Base-by-base conservation (phyloP, 2,113 vertebrate species). In the Poeciliopsis retropinna region DNA sequence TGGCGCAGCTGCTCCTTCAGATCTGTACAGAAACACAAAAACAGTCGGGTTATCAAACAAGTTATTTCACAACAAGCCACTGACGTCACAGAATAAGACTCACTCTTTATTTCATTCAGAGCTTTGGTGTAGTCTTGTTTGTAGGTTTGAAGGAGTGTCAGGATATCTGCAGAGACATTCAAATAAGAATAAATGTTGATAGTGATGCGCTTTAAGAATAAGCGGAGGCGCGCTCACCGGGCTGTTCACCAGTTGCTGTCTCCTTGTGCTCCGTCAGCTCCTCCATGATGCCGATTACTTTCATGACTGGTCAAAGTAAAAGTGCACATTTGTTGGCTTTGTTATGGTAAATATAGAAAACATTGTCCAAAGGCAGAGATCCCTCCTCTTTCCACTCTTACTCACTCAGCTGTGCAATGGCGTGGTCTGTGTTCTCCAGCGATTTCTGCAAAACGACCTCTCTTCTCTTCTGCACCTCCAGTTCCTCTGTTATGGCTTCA, bases 371-470 rank as follows among this genome's bases (percentile, higher is more conserved):
- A 6, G 10, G 13, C 31, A 32, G 61, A 25, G 19, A 66, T 1
- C 12, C 15, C 9, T 64, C 11, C 25, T 28, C 31, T 19, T 64
- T n/a, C 32, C 39, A 73, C 86, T 82, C 22, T 9, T 29, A 83
- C 88, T 86, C 64, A 91, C 90, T 78, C 44, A 72, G 39, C 14
- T 88, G 72, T 39, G 84, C 14, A 32, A 79, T 44, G 6, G 14
- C 1, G 22, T 70, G 60, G 0, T 91, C 84, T 5, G 15, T 8
- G n/a, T 64, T 65, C 68, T 81, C 74, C 30, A 91, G 67, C 22
- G 75, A 25, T 39, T 3, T 73, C 63, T 82, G 65, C 29, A 84
- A 29, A 29, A 14, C 0, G 0, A 17, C 6, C 30, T 70, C 47
- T 1, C 0, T 60, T 57, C 47, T 75, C 39, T 57, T 80, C 47